Evolutionary conservation across 2,888 invertebrate genomes (phyloP), one percentile per base, ranked within the genome.

Genomic region (Notodonta dromedarius): DNA sequence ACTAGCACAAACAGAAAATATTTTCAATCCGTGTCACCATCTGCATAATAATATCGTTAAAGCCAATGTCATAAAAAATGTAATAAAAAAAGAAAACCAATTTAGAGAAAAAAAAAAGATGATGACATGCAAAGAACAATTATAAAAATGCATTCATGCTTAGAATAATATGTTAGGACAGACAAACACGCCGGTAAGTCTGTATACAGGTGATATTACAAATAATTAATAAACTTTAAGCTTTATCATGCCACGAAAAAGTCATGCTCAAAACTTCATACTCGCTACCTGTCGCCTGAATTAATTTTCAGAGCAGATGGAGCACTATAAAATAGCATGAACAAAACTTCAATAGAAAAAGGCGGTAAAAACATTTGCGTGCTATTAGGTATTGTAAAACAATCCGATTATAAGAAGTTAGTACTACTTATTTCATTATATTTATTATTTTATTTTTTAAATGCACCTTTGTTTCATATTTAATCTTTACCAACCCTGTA

Each of bases 21-120:
- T 50, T 16, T 50, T 16, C 16, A 50, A 16, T 50, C 50, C 50
- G 5, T 16, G 5, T 16, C 50, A 50, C 50, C 50, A 16, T 9
- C 16, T 50, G 16, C 16, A 16, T 16, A 4, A 50, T 50, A 50
- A 16, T 16, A 50, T 16, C 11, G 16, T 50, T 9, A 11, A 56
- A 24, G 8, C 42, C 42, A 56, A 44, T 44, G 13, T 16, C 56
- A 4, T 35, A 7, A 35, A 56, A 57, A 55, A 66, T 62, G 71
- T 70, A 71, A 71, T 63, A 63, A 63, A 55, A 60, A 66, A 11
- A 11, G 6, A 24, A 2, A 24, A 35, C 4, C 7, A 35, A 35
- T 35, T 35, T 35, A 11, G 9, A 5, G 6, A 44, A 44, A 12
- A 46, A 5, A 46, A 46, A n/a, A 46, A 5, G 5, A 4, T 4